Evolutionary conservation across 2,113 vertebrate species (phyloP).

Genomic region (Ellobius talpinus): DNA sequence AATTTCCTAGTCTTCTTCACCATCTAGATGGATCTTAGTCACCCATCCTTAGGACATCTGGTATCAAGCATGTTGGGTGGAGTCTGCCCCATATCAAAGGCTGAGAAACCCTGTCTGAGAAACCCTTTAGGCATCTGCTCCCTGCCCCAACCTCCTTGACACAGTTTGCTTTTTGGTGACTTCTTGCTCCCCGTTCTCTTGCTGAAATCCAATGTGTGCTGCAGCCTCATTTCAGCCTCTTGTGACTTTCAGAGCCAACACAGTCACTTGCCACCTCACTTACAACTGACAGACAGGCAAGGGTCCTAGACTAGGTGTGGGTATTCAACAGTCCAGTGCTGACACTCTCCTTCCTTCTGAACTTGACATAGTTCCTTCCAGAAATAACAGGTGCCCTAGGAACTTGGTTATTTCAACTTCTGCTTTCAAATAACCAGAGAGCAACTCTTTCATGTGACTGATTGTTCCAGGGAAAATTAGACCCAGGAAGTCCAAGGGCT

Average conservation of each 20-base stretch:
- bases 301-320: too few relatives aligned
- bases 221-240: fast-evolving
- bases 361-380: background rate
- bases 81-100: background rate
- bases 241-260: fast-evolving
- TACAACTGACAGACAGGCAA: background rate
- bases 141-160: background rate
- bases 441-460: background rate
- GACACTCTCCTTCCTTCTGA: too few relatives aligned
- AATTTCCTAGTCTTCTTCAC: background rate
- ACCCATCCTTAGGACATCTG: background rate
- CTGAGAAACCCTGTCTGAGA: too few relatives aligned
- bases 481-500: background rate
- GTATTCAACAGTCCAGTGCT: fast-evolving
- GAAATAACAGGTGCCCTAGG: background rate
- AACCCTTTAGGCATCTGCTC: fast-evolving
- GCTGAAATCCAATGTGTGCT: fast-evolving
- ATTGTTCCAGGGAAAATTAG: background rate
- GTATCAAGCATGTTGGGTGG: fast-evolving
- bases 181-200: fast-evolving
- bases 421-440: background rate
- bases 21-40: background rate
- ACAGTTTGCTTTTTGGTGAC: fast-evolving
- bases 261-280: background rate
- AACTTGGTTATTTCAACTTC: background rate